Base-by-base conservation (phyloP, 2,113 vertebrate genomes). In the Limnothrissa miodon region DNA sequence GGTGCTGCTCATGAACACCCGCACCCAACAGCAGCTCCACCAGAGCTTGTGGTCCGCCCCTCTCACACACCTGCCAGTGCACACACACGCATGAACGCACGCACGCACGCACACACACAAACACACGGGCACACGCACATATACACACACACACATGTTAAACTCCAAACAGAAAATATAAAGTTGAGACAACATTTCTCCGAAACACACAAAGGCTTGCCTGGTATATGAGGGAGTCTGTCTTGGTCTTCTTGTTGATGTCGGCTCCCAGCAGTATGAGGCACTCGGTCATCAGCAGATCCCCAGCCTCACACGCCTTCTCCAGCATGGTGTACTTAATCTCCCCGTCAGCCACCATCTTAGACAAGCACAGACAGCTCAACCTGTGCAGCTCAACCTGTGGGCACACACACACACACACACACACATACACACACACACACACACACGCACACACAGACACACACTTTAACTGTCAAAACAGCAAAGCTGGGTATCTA, bases 221-320 rank as follows among this genome's bases (percentile, higher is more conserved):
- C 96, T 98, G 96, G 90, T 95, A 97, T 85, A 99, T 96, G 81
- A 99, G 95, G 80, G 97, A 95, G 2, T 95, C 94, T 0, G 89
- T 89, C 53, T 96, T 96, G 56, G 94, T 95, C 86, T 95, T 95
- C 90, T 90, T 94, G 90, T 97, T 98, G 90, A 96, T 82, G 45
- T 99, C 97, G 0, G 97, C 97, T 45, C 97, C 97, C 86, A 99
- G 87, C 0, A 96, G 91, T 46, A 99, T 95, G 53, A 99, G 92
- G 87, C 97, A 98, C 88, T 98, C 97, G 1, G 93, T 96, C 95
- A 98, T 95, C 56, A 89, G 51, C 2, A 91, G 92, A 9, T 97
- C 94, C 29, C 92, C 93, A 48, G 96, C 96, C 42, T 90, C 85
- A 74, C 98, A 99, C 0, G 97, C 97, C 88, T 95, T 96, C 87